phyloP scores from a whole-genome alignment of 2,113 vertebrate genomes.

The pig (Sus scrofa) region DNA sequence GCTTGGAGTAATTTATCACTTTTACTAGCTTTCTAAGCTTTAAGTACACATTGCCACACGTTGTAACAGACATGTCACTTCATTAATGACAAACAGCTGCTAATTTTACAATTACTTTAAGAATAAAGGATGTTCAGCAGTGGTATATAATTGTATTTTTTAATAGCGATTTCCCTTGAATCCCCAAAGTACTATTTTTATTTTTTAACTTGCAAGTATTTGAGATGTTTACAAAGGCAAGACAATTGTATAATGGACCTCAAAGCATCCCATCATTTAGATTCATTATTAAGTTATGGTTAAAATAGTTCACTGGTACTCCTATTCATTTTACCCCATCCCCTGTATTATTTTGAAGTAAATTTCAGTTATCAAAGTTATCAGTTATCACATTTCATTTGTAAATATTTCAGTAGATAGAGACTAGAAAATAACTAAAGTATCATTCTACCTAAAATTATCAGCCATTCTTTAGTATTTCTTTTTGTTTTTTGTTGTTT shows the following conservation, averaged over 20 bases:
- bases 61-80: slow-evolving; percentile 49
- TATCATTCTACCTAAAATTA: neutral
- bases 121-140: neutral
- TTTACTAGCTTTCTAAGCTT: neutral
- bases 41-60: neutral
- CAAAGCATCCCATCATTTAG: neutral
- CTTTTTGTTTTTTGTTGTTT: too few relatives aligned
- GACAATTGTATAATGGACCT: neutral
- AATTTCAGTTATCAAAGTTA: too few relatives aligned
- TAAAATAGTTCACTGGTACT: neutral
- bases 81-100: neutral
- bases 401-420: too few relatives aligned
- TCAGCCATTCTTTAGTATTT: too few relatives aligned
- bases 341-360: too few relatives aligned
- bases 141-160: neutral
- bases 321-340: neutral
- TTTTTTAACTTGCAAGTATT: neutral
- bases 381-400: too few relatives aligned
- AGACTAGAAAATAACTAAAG: neutral
- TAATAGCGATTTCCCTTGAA: neutral
- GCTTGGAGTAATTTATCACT: neutral
- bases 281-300: slow-evolving; percentile 9
- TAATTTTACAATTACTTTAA: neutral
- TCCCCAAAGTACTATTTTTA: neutral
- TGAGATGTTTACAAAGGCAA: neutral